Conservation (phyloP, 2,113 vertebrate genomes). For the Calyptommatus sinebrachiatus region DNA sequence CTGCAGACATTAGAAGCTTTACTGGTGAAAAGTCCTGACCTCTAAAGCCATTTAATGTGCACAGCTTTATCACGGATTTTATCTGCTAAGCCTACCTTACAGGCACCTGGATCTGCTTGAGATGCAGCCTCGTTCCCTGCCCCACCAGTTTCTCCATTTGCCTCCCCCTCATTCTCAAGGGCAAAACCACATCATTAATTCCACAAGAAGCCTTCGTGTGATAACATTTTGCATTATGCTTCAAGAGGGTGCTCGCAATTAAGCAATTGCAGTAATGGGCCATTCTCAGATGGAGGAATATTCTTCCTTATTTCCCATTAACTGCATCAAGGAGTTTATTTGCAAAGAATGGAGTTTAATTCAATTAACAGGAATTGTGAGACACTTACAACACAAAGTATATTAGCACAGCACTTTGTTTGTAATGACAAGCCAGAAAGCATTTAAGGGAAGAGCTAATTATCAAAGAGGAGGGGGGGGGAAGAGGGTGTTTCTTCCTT, state of each 20-base stretch:
- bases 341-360: constrained; percentile 72
- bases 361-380: constrained; percentile 77
- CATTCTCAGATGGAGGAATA: constrained; percentile 65
- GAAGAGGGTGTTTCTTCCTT: constrained; percentile 14
- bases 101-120: too few species aligned
- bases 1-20: too few species aligned
- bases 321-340: constrained; percentile 72
- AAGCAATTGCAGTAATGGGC: constrained; percentile 71
- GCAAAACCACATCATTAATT: constrained; percentile 54
- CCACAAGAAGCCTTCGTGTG: constrained; percentile 40
- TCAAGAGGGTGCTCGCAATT: constrained; percentile 70
- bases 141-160: background rate
- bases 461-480: constrained; percentile 54
- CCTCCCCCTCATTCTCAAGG: constrained; percentile 49
- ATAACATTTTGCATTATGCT: constrained; percentile 57
- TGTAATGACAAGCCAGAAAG: constrained; percentile 74
- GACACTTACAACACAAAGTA: constrained; percentile 73
- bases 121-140: too few species aligned
- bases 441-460: constrained; percentile 73
- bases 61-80: too few species aligned
- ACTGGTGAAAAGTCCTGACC: too few species aligned
- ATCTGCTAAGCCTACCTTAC: too few species aligned
- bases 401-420: constrained; percentile 71
- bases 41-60: too few species aligned
- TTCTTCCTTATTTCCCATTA: constrained; percentile 71